These are phyloP conservation scores for Metridium senile DNA, from an alignment of 92 coral and sea anemone species.

Conservation along the genomic window DNA sequence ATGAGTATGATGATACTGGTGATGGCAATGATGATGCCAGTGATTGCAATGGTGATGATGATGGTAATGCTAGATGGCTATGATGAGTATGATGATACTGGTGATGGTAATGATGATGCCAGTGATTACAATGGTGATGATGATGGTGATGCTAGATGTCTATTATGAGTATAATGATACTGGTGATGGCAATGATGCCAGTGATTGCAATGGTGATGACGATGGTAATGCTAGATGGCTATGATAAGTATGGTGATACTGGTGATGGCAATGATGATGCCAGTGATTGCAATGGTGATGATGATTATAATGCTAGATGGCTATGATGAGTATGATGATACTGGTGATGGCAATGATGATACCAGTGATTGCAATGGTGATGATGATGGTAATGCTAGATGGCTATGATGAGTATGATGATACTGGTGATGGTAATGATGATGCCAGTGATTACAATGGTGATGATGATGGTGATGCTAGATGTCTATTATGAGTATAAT, in stretches of 20 bases:
- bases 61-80: not conserved
- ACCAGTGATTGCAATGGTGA: too few species aligned
- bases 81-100: too few species aligned
- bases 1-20: not conserved
- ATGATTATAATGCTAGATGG: not conserved
- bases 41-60: too few species aligned
- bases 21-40: not conserved
- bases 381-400: constrained; percentile 6
- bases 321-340: too few species aligned
- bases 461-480: not conserved
- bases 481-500: not conserved
- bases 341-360: too few species aligned
- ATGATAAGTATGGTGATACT: not conserved
- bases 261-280: not conserved
- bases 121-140: constrained; percentile 3
- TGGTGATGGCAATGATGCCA: not conserved
- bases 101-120: not conserved
- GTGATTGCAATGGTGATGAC: not conserved
- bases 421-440: constrained; percentile 3
- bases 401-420: not conserved
- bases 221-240: not conserved
- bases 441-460: not conserved
- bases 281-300: not conserved
- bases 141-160: not conserved
- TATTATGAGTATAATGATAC: not conserved